Conservation (phyloP, 1,140 invertebrate species). For the Amphibalanus amphitrite region DNA sequence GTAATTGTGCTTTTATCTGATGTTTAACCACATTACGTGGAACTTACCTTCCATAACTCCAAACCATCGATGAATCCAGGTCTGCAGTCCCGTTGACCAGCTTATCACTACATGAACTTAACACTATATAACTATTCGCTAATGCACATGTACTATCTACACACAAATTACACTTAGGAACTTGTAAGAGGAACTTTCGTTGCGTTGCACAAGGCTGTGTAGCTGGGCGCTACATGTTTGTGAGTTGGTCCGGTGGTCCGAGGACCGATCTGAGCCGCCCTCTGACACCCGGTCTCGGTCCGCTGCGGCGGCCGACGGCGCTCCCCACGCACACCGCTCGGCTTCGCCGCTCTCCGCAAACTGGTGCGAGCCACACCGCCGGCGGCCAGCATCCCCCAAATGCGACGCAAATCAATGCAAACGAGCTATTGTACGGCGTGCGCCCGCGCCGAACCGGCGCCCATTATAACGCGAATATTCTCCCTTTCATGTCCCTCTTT, state of each 20-base stretch:
- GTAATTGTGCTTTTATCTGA: no score
- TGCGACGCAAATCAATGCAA: not conserved
- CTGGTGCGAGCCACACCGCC: not conserved
- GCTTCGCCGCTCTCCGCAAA: not conserved
- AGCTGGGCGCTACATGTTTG: not conserved
- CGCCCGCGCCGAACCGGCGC: not conserved
- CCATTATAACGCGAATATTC: not conserved
- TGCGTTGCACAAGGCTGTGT: not conserved
- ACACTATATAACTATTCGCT: no score
- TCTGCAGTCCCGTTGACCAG: no score
- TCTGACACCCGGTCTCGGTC: no score
- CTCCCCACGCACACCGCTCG: not conserved
- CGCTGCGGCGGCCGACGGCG: no score
- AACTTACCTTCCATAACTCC: no score
- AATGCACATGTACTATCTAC: no score
- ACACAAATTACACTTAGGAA: not conserved
- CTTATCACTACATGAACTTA: not conserved
- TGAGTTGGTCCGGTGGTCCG: no score
- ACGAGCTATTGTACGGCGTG: not conserved
- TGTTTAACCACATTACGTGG: no score
- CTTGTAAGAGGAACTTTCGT: not conserved
- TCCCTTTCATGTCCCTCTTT: slow-evolving; percentile 1
- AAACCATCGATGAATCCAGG: no score
- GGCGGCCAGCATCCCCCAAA: not conserved
- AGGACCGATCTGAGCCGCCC: no score